These are phyloP conservation scores for Amphilophus citrinellus DNA, from an alignment of 2,113 vertebrate species.

Conservation along the genomic window DNA sequence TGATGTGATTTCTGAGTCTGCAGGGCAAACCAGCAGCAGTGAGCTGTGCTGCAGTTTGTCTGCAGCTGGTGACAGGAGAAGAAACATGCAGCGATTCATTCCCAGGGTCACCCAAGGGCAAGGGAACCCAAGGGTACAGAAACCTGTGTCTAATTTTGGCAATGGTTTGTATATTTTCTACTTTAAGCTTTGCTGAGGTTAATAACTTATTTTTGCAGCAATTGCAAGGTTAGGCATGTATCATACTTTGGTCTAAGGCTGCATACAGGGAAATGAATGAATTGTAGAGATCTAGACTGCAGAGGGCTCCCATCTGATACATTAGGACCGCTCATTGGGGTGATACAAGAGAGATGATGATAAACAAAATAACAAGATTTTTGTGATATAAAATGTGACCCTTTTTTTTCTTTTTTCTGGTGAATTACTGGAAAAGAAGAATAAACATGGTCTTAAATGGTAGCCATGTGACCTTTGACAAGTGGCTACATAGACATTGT, in stretches of 20 bases:
- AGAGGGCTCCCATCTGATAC: not conserved
- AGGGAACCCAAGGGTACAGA: constrained; percentile 29
- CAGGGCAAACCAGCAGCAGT: constrained; percentile 4
- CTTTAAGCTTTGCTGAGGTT: constrained; percentile 4
- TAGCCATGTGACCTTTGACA: not conserved
- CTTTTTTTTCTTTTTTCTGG: not conserved
- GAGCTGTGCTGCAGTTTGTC: constrained; percentile 37
- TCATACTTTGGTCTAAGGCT: constrained; percentile 21
- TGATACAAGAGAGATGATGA: not conserved
- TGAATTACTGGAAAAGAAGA: not conserved
- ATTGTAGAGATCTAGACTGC: not conserved
- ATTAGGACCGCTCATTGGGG: constrained; percentile 9
- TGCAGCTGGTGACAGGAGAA: constrained; percentile 45
- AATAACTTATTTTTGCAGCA: not conserved
- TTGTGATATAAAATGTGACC: not conserved
- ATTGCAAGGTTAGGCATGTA: constrained; percentile 4
- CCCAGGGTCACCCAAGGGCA: constrained; percentile 44
- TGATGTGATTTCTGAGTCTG: constrained; percentile 42
- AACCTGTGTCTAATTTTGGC: constrained; percentile 33
- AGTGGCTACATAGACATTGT: not conserved
- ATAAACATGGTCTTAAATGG: not conserved
- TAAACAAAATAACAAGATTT: not conserved
- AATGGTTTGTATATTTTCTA: constrained; percentile 6
- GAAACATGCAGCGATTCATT: constrained; percentile 7
- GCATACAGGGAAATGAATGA: constrained; percentile 7